Base-by-base conservation (phyloP, 2,797 vertebrate genomes). In the Rhodeus uyekii region DNA sequence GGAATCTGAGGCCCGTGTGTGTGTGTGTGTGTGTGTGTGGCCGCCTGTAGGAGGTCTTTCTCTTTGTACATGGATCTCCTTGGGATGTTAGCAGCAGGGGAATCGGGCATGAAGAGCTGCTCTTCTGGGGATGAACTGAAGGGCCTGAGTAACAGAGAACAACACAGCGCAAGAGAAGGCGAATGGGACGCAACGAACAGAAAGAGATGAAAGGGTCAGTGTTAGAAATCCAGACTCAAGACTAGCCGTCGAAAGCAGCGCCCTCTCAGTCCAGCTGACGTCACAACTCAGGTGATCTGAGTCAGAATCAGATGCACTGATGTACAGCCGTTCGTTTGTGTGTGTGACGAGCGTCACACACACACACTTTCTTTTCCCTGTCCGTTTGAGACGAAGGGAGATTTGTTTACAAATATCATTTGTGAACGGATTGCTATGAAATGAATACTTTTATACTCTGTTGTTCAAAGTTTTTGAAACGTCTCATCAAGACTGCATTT, bases 1-100 rank as follows among this genome's bases (percentile, higher is more conserved):
- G 91, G 90, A 89, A 87, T 92, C 92, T 93, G 88, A 89, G 80
- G 76, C 67, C 74, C 0, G n/a, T 3, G 63, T 68, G 76, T 60
- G 58, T 80, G 74, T 68, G 64, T 55, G 64, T 22, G 46, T 67
- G 60, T 76, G 84, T 81, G 67, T 77, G 74, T 82, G 53, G 22
- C 82, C 91, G 92, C 92, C 92, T 92, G 88, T 92, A 93, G 93
- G 92, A 93, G 91, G 89, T 88, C 90, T 92, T 91, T 95, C 87
- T 93, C 92, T 93, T 94, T 94, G 91, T 94, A 90, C 87, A 76
- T 87, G 29, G 73, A 87, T 90, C 90, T 94, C 90, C 90, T 91
- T 94, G 93, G 93, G 94, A 94, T 91, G 89, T 44, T 82, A 24
- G 92, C 89, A 83, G 89, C 92, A 90, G 88, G 93, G 93, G 93